These are phyloP conservation scores for Rachycentron canadum DNA, from an alignment of 2,797 vertebrate genomes.

Conservation along the genomic window DNA sequence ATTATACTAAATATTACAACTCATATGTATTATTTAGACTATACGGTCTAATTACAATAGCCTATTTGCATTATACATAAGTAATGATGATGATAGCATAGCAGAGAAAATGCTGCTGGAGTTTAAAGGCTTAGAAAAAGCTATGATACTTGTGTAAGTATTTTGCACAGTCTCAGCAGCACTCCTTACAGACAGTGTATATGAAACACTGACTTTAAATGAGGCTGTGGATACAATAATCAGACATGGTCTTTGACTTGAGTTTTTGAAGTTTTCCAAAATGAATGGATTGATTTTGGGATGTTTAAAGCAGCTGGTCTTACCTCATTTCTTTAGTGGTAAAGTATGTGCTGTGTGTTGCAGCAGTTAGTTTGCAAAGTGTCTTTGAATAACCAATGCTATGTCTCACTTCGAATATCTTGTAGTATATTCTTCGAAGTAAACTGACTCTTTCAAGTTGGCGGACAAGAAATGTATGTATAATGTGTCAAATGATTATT, in stretches of 20 bases:
- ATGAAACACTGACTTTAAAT: too few relatives aligned
- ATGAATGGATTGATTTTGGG: too few relatives aligned
- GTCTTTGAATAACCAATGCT: not conserved
- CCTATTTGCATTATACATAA: constrained; percentile 57
- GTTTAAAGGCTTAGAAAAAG: constrained; percentile 32
- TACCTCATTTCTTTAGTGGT: too few relatives aligned
- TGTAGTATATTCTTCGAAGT: not conserved
- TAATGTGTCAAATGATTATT: too few relatives aligned
- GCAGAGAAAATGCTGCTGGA: constrained; percentile 23
- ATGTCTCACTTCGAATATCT: not conserved
- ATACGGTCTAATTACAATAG: constrained; percentile 55
- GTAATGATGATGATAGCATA: constrained; percentile 53
- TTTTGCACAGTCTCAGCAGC: too few relatives aligned
- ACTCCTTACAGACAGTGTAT: not conserved
- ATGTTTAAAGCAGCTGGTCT: too few relatives aligned
- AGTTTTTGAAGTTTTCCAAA: too few relatives aligned
- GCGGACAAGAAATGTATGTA: not conserved
- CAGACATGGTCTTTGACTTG: not conserved
- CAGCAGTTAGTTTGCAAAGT: not conserved
- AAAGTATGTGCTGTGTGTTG: not conserved
- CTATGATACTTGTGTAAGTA: constrained; percentile 5
- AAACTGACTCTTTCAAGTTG: not conserved
- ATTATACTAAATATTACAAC: constrained; percentile 63
- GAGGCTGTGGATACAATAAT: too few relatives aligned
- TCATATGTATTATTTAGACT: constrained; percentile 63